Evolutionary conservation across 2,113 vertebrate genomes (phyloP).

Genomic region (Procavia capensis): DNA sequence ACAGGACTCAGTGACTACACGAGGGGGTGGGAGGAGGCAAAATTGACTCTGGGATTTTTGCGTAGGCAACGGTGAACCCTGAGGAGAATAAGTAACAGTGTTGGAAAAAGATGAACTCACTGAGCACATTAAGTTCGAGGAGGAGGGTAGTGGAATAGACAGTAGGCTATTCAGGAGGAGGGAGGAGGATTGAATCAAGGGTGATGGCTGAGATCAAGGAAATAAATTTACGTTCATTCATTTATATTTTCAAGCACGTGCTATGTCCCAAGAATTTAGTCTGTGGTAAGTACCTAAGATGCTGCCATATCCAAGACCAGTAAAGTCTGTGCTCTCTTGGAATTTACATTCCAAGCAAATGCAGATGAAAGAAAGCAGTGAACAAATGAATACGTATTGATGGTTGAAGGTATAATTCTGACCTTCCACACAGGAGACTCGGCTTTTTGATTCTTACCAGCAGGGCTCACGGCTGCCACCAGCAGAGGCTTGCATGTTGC

Average conservation of each 20-base stretch:
- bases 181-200: background rate
- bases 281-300: background rate
- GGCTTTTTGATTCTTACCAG: background rate
- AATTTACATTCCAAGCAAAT: background rate
- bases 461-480: background rate
- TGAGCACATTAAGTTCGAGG: background rate
- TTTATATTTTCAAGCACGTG: background rate
- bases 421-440: background rate
- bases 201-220: background rate
- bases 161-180: background rate
- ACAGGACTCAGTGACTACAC: background rate
- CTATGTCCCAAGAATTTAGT: background rate
- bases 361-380: background rate
- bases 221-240: background rate
- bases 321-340: background rate
- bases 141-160: background rate
- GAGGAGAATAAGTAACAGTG: background rate
- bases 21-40: background rate
- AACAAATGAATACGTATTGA: background rate
- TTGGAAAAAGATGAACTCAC: background rate
- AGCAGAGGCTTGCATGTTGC: background rate
- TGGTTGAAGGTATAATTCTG: background rate
- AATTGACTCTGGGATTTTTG: conserved; percentile 13
- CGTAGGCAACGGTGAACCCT: background rate
- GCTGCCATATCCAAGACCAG: background rate